Percentiles rank a stretch among this genome's conserved stretches.
phyloP scores from a whole-genome alignment of 2,888 invertebrate genomes.

The Tinea semifulvella region DNA sequence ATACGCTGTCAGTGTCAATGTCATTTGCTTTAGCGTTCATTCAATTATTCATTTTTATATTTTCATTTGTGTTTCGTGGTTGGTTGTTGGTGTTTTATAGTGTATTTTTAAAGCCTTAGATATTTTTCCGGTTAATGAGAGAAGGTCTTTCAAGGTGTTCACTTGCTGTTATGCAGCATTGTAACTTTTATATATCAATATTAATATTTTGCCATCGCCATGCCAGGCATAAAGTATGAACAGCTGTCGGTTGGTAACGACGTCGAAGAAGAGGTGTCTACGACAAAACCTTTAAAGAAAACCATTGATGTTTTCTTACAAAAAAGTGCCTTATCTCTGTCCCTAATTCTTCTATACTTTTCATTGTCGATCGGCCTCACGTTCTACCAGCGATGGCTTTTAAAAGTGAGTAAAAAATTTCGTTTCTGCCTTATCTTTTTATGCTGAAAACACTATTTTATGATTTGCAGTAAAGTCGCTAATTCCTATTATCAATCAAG shows the following conservation, averaged over 20 bases:
- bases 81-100: no score
- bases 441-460: background rate
- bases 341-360: constrained; percentile 84
- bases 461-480: background rate
- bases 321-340: constrained; percentile 46
- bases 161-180: background rate
- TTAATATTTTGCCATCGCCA: constrained; percentile 23
- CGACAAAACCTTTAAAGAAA: constrained; percentile 41
- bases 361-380: constrained; percentile 93
- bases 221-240: constrained; percentile 55
- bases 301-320: constrained; percentile 49
- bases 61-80: no score
- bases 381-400: constrained; percentile 95
- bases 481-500: no score
- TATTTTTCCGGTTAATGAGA: no score
- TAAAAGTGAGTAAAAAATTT: constrained; percentile 69
- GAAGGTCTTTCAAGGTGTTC: no score
- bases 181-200: background rate
- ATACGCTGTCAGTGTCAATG: no score
- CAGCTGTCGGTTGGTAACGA: constrained; percentile 55
- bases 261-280: constrained; percentile 45
- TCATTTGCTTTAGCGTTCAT: no score
- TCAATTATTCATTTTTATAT: no score
- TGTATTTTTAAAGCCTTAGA: no score
- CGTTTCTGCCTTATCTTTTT: background rate